Evolutionary conservation across 2,797 vertebrate genomes (phyloP).

Genomic region (Clarias laeviceps): DNA sequence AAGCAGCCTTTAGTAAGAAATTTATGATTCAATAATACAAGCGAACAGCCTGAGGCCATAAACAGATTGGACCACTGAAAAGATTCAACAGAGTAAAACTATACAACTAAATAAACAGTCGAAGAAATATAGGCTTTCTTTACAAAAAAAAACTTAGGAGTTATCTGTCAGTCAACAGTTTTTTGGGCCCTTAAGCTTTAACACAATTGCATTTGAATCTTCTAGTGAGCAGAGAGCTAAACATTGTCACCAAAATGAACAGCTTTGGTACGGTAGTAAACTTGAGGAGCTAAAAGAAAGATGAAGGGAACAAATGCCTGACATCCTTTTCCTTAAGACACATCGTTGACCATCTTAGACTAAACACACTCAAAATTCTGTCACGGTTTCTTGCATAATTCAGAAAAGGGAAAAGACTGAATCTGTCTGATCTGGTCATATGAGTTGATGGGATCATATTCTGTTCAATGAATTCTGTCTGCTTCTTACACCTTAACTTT

Average conservation of each 20-base stretch:
- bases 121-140: background rate
- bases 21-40: conserved; percentile 50
- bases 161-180: background rate
- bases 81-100: background rate
- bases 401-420: background rate
- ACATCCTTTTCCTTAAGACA: conserved; percentile 12
- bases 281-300: conserved; percentile 20
- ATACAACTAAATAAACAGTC: conserved; percentile 2
- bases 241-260: background rate
- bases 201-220: background rate
- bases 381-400: background rate
- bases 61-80: conserved; percentile 28
- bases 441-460: background rate
- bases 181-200: background rate
- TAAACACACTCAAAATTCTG: conserved; percentile 23
- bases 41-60: conserved; percentile 31
- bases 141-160: background rate
- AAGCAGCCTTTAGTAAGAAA: conserved; percentile 20
- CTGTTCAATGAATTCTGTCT: background rate
- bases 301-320: conserved; percentile 18
- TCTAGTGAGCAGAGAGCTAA: background rate
- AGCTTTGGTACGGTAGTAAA: conserved; percentile 28
- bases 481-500: background rate
- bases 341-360: conserved; percentile 5
- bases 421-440: background rate